Evolutionary conservation across 1,140 invertebrate genomes (phyloP), one percentile per base, ranked within the genome.

Genomic region (Saccostrea glomerata): DNA sequence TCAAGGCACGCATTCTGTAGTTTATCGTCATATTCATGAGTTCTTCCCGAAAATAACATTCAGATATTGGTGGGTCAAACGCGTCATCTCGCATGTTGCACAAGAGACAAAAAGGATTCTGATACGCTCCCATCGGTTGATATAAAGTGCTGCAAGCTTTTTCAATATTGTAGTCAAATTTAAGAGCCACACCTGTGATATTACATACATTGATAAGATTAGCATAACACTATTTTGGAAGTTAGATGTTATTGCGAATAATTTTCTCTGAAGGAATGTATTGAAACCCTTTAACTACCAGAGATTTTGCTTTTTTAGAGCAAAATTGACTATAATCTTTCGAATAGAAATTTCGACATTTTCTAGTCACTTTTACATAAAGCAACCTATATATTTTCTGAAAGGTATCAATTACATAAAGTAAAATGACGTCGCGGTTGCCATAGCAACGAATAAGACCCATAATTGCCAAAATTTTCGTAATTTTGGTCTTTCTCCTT

Each of bases 41-140:
- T 7, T 12, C 30, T 77, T 77, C 70, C 70, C 25, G 70, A 11
- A 15, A 7, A 77, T 77, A 40, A 13, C 70, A 77, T 15, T 5
- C 4, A 15, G 70, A 77, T 25, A 36, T 77, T 36, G 70, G 70
- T 17, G 70, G 70, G 23, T 77, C 70, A 36, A 77, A 77, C 12
- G 12, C 11, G 13, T 77, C 13, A 30, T 15, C 12, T 17, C 36
- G 23, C 23, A 77, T 77, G 25, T 77, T 77, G 25, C 70, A 77
- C 25, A 77, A 77, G 6, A 77, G 11, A 0, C 70, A 77, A 77
- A 77, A 77, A 4, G 70, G 70, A 77, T 77, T 77, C 25, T 77
- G 23, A 11, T 30, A 77, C 70, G 17, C 3, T 25, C 70, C 70
- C 23, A 77, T 30, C 2, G 70, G 70, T 36, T 30, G 70, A 17